Conservation (phyloP, 2,113 vertebrate genomes). For the Saguinus midas region DNA sequence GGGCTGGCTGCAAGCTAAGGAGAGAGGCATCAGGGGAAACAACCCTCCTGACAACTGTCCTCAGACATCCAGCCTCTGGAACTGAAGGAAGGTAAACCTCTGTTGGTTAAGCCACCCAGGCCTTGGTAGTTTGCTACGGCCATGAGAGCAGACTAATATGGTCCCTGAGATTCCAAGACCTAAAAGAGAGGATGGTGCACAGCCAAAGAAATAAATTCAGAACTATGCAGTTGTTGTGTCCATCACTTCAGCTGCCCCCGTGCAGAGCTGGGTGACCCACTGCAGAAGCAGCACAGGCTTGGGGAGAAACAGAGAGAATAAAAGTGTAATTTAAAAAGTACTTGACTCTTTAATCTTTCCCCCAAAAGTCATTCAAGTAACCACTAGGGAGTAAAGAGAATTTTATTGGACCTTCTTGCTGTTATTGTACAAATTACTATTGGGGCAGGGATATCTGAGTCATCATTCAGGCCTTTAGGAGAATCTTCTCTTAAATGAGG, state of each 20-base stretch:
- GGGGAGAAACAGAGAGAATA: not conserved
- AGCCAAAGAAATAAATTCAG: not conserved
- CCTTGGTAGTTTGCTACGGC: not conserved
- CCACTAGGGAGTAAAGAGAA: not conserved
- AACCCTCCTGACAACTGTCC: fast-evolving
- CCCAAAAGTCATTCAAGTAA: not conserved
- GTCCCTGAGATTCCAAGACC: not conserved
- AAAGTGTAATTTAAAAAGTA: not conserved
- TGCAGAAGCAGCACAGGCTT: not conserved
- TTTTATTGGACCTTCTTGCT: not conserved
- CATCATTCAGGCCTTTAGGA: not conserved
- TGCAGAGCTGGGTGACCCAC: fast-evolving
- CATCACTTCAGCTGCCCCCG: not conserved
- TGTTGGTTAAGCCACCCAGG: not conserved
- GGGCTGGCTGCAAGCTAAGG: no score
- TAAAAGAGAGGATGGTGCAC: not conserved
- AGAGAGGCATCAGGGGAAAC: not conserved
- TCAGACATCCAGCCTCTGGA: not conserved
- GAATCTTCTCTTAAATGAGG: not conserved
- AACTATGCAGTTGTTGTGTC: fast-evolving
- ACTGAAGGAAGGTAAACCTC: not conserved
- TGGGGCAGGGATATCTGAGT: not conserved
- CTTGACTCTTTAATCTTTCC: not conserved
- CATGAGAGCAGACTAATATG: not conserved
- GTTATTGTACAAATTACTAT: not conserved